Base-by-base conservation (phyloP, 92 coral and sea anemone genomes). In the Scolanthus callimorphus region DNA sequence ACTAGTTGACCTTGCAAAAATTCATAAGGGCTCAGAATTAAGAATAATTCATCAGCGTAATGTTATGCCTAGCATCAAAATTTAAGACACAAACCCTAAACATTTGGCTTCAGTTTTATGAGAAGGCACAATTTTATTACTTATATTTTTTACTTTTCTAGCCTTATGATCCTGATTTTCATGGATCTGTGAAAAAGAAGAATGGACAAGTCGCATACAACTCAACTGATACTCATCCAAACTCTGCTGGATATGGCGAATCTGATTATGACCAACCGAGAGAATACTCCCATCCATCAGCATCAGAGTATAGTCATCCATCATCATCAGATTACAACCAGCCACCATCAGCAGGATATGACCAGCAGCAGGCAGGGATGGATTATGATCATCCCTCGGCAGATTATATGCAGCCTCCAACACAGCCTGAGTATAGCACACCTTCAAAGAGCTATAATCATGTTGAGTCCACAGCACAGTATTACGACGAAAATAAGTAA, bases 101-200 rank as follows among this genome's bases (percentile, higher is more conserved):
- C n/a, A n/a, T n/a, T n/a, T n/a, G n/a, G n/a, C n/a, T n/a, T n/a
- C n/a, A n/a, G n/a, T n/a, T n/a, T n/a, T n/a, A n/a, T n/a, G n/a
- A n/a, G n/a, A n/a, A n/a, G n/a, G n/a, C n/a, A n/a, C n/a, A n/a
- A n/a, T 12, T n/a, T 13, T n/a, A 50, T 50, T 50, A 3, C 4
- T 13, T 9, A 3, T 20, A 20, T 50, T 0, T 54, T 0, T 39
- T 59, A 21, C 4, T 17, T 12, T 4, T 34, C 6, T 34, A 66
- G 73, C 60, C 52, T 4, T 66, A 52, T 66, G 73, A 66, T 43
- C 50, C 37, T 2, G 54, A 53, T 37, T 52, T 31, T 12, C 51
- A 25, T 3, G 34, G 62, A 12, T 49, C 39, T 1, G 53, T 50
- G 51, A 55, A 38, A 34, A 34, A 15, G 15, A 15, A 15, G 41